These are phyloP conservation scores for Chamaetylas fuelleborni DNA, from an alignment of 2,113 vertebrate genomes.

Conservation along the genomic window DNA sequence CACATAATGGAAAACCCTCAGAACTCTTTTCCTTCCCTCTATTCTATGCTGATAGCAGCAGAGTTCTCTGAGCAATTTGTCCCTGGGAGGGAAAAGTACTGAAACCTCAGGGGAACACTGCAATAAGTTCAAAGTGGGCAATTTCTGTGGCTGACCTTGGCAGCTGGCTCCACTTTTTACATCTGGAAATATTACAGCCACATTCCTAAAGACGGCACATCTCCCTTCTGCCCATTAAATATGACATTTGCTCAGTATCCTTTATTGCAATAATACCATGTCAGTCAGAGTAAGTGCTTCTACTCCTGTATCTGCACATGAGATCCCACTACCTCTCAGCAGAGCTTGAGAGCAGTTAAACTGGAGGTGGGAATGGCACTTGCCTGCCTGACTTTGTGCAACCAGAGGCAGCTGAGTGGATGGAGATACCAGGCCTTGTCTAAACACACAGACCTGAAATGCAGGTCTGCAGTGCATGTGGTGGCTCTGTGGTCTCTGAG, in stretches of 20 bases:
- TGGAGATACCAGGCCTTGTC: neutral
- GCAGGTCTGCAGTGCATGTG: neutral
- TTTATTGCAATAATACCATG: slow-evolving; percentile 34
- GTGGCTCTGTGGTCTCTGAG: neutral
- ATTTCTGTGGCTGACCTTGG: neutral
- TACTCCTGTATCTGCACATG: neutral
- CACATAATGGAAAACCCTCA: neutral
- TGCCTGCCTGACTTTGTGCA: neutral
- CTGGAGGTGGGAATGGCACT: neutral
- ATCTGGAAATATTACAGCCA: neutral
- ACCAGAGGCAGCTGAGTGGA: neutral
- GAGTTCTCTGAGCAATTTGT: neutral
- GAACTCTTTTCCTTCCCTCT: neutral
- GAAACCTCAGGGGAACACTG: neutral
- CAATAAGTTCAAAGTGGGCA: neutral
- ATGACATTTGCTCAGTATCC: neutral
- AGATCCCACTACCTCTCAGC: neutral
- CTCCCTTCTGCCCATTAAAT: neutral
- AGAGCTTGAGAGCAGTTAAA: neutral
- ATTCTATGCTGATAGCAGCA: accelerated
- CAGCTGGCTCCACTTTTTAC: neutral
- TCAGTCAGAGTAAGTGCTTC: neutral
- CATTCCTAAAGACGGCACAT: neutral
- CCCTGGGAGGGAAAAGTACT: neutral
- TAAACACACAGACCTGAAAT: accelerated